Evolutionary conservation across 2,797 vertebrate species (phyloP).

Genomic region (Cercopithecus diana): DNA sequence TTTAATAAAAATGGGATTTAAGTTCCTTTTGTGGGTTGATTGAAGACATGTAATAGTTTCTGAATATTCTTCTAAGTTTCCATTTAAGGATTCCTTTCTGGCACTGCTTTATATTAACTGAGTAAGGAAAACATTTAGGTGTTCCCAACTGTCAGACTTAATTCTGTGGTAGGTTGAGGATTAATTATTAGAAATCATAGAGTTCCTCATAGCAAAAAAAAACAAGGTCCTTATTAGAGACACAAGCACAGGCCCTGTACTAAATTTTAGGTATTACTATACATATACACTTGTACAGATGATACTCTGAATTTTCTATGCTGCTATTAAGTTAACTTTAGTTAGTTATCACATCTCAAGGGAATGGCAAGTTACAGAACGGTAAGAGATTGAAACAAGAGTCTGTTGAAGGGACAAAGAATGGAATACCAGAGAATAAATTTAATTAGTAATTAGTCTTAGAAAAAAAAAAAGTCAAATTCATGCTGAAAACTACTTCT

Average conservation of each 20-base stretch:
- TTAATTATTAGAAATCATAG: not conserved
- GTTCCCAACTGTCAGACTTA: not conserved
- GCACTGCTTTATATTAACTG: not conserved
- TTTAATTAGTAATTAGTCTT: not conserved
- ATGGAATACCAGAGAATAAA: not conserved
- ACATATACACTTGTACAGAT: not conserved
- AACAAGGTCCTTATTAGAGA: not conserved
- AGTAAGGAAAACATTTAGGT: not conserved
- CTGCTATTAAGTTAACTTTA: not conserved
- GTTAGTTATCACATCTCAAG: not conserved
- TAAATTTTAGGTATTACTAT: not conserved
- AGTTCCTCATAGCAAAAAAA: not conserved
- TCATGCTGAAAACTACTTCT: not conserved
- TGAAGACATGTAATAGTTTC: conserved; percentile 5
- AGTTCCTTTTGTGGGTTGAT: not conserved
- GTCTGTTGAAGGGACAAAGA: not conserved
- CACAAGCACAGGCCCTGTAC: not conserved
- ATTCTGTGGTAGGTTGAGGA: not conserved
- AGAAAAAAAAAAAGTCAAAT: not conserved
- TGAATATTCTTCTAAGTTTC: not conserved
- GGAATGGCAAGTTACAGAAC: not conserved
- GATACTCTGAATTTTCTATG: not conserved
- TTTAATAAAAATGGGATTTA: not conserved
- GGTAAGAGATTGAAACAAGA: not conserved
- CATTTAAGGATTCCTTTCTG: conserved; percentile 10